Evolutionary conservation across 1,140 invertebrate genomes (phyloP).

Genomic region (Sitodiplosis mosellana): DNA sequence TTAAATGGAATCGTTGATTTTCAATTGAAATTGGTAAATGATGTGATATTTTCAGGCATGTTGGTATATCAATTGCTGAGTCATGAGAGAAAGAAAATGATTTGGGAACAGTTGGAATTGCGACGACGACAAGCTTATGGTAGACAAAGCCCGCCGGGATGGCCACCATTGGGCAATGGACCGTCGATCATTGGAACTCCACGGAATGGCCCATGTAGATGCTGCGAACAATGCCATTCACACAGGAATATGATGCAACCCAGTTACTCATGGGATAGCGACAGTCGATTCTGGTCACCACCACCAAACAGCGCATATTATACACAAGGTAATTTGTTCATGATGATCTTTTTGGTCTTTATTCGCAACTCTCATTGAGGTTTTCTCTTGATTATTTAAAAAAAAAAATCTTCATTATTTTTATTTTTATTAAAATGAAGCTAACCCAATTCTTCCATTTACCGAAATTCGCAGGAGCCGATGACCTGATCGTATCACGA

Average conservation of each 20-base stretch:
- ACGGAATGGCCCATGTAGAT: constrained; percentile 16
- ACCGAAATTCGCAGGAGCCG: constrained; percentile 50
- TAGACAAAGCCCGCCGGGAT: constrained; percentile 31
- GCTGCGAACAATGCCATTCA: constrained; percentile 24
- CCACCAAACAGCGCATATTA: background rate
- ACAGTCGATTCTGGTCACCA: constrained; percentile 24
- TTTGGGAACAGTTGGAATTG: constrained; percentile 77
- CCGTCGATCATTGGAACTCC: constrained; percentile 13
- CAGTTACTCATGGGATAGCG: constrained; percentile 1
- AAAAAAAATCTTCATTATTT: no score
- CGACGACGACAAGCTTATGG: constrained; percentile 57
- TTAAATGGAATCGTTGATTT: background rate
- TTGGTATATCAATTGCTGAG: constrained; percentile 73
- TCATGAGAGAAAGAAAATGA: constrained; percentile 84
- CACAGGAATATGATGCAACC: constrained; percentile 10
- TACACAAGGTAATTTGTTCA: constrained; percentile 31
- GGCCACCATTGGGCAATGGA: constrained; percentile 10
- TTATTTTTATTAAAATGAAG: no score
- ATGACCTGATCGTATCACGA: constrained; percentile 10
- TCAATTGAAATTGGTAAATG: background rate
- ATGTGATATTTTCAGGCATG: background rate
- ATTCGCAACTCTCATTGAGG: no score
- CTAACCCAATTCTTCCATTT: constrained; percentile 73
- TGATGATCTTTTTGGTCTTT: no score
- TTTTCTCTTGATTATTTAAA: no score